Evolutionary conservation across 2,888 invertebrate genomes (phyloP), one percentile per base, ranked within the genome.

Genomic region (Cheilosia pagana): DNA sequence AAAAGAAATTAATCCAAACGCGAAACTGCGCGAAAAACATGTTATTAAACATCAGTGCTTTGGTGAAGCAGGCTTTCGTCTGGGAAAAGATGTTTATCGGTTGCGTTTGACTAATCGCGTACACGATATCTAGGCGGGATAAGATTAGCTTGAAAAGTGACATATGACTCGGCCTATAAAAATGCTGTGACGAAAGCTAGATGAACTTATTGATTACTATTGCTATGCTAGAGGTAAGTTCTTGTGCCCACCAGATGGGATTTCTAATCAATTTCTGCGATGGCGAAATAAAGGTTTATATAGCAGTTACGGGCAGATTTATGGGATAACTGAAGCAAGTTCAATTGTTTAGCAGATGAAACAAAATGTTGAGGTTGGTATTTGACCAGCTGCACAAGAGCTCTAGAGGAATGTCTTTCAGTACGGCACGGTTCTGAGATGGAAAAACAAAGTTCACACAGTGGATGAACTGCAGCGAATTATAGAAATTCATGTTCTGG

Each of bases 41-140:
- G 43, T 35, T 3, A 12, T 4, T 35, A 35, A 43, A 43, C 16
- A 16, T 7, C 5, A 16, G 16, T 14, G 31, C 39, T 5, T 35
- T 35, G 12, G 12, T 48, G 14, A 19, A 23, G 12, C 25, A 25
- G 7, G 25, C 25, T n/a, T n/a, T 14, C 48, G 28, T n/a, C 8
- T 19, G 10, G 16, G 31, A n/a, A 16, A 10, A 39, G 23, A 65
- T 65, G 3, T 12, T 25, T 52, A 50, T 50, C 65, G 25, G 10
- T 3, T 43, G 19, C 4, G 19, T 48, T 23, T 52, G 16, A 28
- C 16, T 63, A n/a, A 35, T 39, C 50, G 5, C 35, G 23, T 23
- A 23, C 50, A 45, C 55, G 63, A 63, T 77, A n/a, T 41, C 57
- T 41, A 41, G 23, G 28, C 10, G n/a, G 41, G 70, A 70, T 63